Conservation (phyloP, 2,113 vertebrate genomes). For the Gnathonemus longibarbis region DNA sequence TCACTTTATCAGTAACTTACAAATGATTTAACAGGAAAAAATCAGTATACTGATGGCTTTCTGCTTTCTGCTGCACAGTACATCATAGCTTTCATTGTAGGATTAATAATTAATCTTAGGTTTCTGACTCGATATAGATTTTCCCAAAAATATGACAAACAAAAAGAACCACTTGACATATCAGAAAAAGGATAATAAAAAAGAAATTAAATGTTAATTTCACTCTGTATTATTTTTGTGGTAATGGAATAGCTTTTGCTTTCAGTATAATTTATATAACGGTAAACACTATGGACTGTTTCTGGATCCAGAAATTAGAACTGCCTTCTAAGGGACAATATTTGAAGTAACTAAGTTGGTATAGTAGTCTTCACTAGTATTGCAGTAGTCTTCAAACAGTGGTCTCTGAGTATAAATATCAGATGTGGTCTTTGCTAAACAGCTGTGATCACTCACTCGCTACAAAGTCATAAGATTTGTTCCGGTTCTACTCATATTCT, state of each 20-base stretch:
- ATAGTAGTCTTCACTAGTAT: neutral
- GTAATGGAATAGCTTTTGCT: neutral
- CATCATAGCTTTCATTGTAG: neutral
- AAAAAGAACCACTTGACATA: neutral
- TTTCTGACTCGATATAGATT: neutral
- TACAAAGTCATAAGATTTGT: neutral
- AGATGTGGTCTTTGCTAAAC: neutral
- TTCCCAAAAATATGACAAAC: neutral
- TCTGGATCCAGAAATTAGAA: neutral
- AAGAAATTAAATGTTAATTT: neutral
- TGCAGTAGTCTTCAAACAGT: neutral
- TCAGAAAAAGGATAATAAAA: neutral
- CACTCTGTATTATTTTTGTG: neutral
- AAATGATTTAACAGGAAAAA: neutral
- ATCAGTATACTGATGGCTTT: neutral
- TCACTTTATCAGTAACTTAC: neutral
- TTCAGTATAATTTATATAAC: neutral
- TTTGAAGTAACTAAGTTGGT: neutral
- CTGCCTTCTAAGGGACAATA: neutral
- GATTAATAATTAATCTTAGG: neutral
- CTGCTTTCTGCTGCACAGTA: neutral
- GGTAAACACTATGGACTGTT: neutral
- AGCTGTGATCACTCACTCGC: neutral
- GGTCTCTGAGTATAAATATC: neutral
- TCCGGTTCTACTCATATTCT: neutral